Base-by-base conservation (phyloP, 2,888 invertebrate species). In the Magallana nippona region DNA sequence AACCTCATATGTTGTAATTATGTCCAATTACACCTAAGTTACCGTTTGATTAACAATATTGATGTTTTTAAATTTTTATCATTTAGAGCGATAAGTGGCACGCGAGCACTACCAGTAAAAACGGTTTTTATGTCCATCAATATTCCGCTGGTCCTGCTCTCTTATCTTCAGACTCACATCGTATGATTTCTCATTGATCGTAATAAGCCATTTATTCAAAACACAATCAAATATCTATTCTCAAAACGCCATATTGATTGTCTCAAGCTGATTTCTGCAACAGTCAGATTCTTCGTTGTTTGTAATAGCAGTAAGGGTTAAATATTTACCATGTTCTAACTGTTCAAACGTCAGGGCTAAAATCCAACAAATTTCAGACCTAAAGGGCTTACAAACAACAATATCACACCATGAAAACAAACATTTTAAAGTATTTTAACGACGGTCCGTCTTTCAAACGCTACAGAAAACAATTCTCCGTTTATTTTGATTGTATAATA, bases 171-270 rank as follows among this genome's bases (percentile, higher is more conserved):
- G 22, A 32, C 22, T 27, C 32, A 13, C 32, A 71, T 27, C 71
- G 2, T 32, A 71, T 27, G 13, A 27, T 71, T 71, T 27, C 32
- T 71, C 19, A 71, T 71, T 71, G 71, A 71, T 71, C 32, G n/a
- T 71, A 71, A 71, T 71, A 17, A 71, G 71, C 71, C 22, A 71
- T 71, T 71, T 71, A 71, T 71, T 32, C 71, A 27, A 71, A 71
- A 71, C 71, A 71, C 32, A 32, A 32, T 71, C 32, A 71, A 15
- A 22, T 17, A 22, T 60, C 17, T 17, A 60, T 60, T 60, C 60
- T 44, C 44, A 44, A 60, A n/a, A n/a, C 19, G 60, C 44, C n/a
- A 13, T 27, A 71, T 71, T 15, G 71, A 71, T 71, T 27, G 22
- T 27, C n/a, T 27, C 15, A 27, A 27, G 71, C 71, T 71, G 32